Base-by-base conservation (phyloP, 2,113 vertebrate genomes). In the Pica pica region DNA sequence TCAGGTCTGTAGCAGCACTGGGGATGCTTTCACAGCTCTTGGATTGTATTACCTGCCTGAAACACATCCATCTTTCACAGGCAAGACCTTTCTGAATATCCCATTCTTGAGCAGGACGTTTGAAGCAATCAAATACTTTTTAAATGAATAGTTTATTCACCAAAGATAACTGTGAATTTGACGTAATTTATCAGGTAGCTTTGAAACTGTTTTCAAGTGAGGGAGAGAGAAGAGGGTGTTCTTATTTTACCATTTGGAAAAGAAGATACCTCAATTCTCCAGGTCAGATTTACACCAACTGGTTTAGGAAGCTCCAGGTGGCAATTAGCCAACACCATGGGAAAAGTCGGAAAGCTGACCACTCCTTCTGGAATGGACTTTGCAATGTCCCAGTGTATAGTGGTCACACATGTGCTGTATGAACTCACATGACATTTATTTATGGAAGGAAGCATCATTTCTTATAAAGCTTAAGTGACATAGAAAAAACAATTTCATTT, bases 341-440 rank as follows among this genome's bases (percentile, higher is more conserved):
- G 42, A 35, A 53, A 87, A 64, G 20, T 17, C 30, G 37, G 59
- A 68, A 46, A 79, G 17, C 15, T 42, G 68, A 37, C 19, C 8
- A 33, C 69, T 53, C 46, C 23, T 30, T 47, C 61, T 21, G 33
- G 35, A n/a, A 42, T 13, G 33, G 20, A 11, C 26, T 46, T 52
- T 55, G 21, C 44, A 31, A 18, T 44, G 22, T 44, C 37, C 49
- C 56, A 79, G 56, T 26, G 47, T n/a, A 9, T 1, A 50, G 14
- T 12, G 14, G 22, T 52, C 27, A 39, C 19, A 9, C 4, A 9
- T 0, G 3, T 12, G 20, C 30, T 73, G 11, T 26, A 46, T 7
- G 27, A 88, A 71, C 15, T 53, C 50, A 60, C 6, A 7, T 24
- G 31, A 17, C 30, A 44, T 52, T 70, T 56, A 60, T 39, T 86